Base-by-base conservation (phyloP, 2,113 vertebrate species). In the Parus major region DNA sequence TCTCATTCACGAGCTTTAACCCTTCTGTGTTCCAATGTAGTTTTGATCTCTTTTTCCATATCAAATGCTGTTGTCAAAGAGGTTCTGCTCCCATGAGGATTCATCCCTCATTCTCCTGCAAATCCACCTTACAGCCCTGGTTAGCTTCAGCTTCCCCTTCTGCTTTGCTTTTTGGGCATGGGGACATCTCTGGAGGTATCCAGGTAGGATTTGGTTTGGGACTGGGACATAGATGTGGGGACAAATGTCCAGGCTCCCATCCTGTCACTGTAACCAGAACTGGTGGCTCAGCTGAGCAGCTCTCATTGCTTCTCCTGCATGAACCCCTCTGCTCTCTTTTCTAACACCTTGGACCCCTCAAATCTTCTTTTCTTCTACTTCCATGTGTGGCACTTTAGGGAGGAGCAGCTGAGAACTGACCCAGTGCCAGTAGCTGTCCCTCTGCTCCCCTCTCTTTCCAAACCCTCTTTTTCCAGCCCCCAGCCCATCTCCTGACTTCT, bases 1-100 rank as follows among this genome's bases (percentile, higher is more conserved):
- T 86, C 93, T 97, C 63, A 9, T 92, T 95, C 56, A 83, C 80
- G 92, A 88, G n/a, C 76, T 93, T 88, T 96, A 84, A 80, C 66
- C 86, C 93, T 85, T 72, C 36, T 3, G 1, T 33, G 46, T 36
- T 42, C 28, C 64, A 64, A 59, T 69, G 42, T 29, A 23, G 10
- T 5, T 77, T 70, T 70, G 8, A 1, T 86, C 42, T 57, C 31
- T 42, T 72, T 57, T 49, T 46, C 15, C 0, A 0, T 22, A 17
- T 35, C 9, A 10, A 60, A 42, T 22, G 23, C 47, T 57, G 10
- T 12, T 12, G 21, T 31, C 44, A 31, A 16, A 47, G n/a, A 49
- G 55, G 41, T 77, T 39, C 36, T 61, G 35, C 44, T 79, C 23
- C 35, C n/a, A 24, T 1, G 2, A 72, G 70, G 57, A 36, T 60